phyloP scores from a whole-genome alignment of 2,888 invertebrate species.

The Melieria omissa region DNA sequence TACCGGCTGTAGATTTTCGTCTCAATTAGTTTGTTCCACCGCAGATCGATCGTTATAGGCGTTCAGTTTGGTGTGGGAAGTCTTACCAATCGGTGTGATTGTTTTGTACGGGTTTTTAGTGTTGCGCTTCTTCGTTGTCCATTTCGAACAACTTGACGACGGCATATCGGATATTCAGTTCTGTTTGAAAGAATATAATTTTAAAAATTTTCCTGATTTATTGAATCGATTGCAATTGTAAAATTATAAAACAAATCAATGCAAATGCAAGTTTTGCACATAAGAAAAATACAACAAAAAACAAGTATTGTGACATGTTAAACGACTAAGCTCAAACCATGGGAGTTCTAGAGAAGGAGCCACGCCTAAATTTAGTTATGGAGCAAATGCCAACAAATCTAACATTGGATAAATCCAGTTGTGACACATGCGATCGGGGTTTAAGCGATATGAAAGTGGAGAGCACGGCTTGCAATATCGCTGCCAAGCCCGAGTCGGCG shows the following conservation, averaged over 20 bases:
- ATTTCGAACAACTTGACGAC: neutral
- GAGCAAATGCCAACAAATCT: slow-evolving; percentile 26
- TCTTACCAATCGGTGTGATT: slow-evolving; percentile 55
- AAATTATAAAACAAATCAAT: neutral
- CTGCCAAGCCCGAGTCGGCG: no score
- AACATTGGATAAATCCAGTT: neutral
- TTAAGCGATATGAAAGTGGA: slow-evolving; percentile 18
- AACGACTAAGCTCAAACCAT: slow-evolving; percentile 6
- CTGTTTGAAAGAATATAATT: neutral
- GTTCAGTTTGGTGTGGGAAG: slow-evolving; percentile 60
- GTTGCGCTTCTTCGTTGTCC: slow-evolving; percentile 26
- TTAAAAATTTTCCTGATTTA: neutral
- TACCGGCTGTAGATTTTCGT: slow-evolving; percentile 26
- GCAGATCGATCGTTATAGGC: slow-evolving; percentile 45
- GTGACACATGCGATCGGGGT: no score
- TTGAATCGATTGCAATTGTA: neutral
- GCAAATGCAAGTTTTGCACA: slow-evolving; percentile 17
- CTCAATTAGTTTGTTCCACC: slow-evolving; percentile 24
- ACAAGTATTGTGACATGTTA: slow-evolving; percentile 2
- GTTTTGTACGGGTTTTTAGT: slow-evolving; percentile 33
- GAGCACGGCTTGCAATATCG: neutral
- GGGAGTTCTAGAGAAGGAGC: slow-evolving; percentile 26
- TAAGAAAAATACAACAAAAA: slow-evolving; percentile 3
- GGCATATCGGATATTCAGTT: neutral
- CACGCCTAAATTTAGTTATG: slow-evolving; percentile 8